These are phyloP conservation scores for Forbesichthys papilliferus DNA, from an alignment of 2,113 vertebrate species.

Conservation along the genomic window DNA sequence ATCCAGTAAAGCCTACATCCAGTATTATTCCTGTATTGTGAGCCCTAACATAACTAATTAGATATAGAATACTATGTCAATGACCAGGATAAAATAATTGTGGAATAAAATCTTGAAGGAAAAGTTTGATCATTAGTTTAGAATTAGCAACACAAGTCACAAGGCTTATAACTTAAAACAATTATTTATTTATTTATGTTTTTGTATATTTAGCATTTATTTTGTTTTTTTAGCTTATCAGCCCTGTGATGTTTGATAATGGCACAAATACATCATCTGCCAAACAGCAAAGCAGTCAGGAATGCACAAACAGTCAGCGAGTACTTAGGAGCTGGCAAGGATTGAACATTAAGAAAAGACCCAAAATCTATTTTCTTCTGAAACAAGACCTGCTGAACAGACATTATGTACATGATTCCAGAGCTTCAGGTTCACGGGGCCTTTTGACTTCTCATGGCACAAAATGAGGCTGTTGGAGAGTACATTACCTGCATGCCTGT, in stretches of 20 bases:
- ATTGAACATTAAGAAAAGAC: conserved; percentile 40
- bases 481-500: not conserved
- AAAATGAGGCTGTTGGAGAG: conserved; percentile 28
- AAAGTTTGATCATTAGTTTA: too few species aligned
- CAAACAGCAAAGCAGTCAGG: conserved; percentile 58
- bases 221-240: conserved; percentile 27
- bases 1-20: too few species aligned
- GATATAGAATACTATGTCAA: too few species aligned
- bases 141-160: too few species aligned
- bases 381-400: conserved; percentile 45
- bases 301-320: conserved; percentile 58
- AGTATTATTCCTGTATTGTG: too few species aligned
- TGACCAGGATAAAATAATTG: too few species aligned
- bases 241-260: conserved; percentile 43
- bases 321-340: conserved; percentile 36
- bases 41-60: too few species aligned
- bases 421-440: conserved; percentile 63
- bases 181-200: conserved; percentile 20
- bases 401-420: conserved; percentile 70
- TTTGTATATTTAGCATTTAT: conserved; percentile 25
- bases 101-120: too few species aligned
- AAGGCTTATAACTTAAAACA: too few species aligned
- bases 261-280: conserved; percentile 63
- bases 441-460: conserved; percentile 48
- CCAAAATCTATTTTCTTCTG: conserved; percentile 29